These are phyloP conservation scores for Eremobia ochroleuca DNA, from an alignment of 2,888 invertebrate species.

Conservation along the genomic window DNA sequence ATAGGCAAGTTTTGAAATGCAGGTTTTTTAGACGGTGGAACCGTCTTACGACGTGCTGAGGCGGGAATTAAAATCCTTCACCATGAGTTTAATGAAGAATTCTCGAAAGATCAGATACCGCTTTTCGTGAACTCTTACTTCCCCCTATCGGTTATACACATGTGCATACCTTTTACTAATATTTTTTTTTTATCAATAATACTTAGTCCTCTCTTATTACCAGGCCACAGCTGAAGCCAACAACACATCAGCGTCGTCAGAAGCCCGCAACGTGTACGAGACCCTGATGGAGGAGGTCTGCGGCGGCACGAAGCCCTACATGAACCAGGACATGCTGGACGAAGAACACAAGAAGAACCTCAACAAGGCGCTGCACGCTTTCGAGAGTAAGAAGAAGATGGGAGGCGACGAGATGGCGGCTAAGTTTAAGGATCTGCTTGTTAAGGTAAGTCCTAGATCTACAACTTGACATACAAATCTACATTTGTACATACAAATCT, in stretches of 20 bases:
- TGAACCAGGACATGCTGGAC: conserved; percentile 95
- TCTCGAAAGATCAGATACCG: background rate
- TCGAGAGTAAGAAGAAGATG: conserved; percentile 98
- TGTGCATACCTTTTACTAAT: background rate
- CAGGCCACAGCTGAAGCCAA: conserved; percentile 99
- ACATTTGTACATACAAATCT: background rate
- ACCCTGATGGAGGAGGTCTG: conserved; percentile 98
- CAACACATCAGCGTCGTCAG: conserved; percentile 98
- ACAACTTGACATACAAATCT: background rate
- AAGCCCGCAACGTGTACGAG: conserved; percentile 97
- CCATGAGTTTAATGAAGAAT: background rate
- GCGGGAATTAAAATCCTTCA: background rate
- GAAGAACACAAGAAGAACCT: conserved; percentile 95
- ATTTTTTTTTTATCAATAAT: too few species aligned
- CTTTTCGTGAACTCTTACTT: background rate
- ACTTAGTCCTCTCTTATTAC: background rate
- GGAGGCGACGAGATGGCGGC: conserved; percentile 98
- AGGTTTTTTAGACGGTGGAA: too few species aligned
- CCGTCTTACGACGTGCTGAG: too few species aligned
- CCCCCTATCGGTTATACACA: background rate
- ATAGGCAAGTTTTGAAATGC: too few species aligned
- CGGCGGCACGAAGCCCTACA: conserved; percentile 97
- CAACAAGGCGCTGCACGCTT: conserved; percentile 94
- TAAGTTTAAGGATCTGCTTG: conserved; percentile 94
- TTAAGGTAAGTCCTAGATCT: conserved; percentile 88